Evolutionary conservation across 2,113 vertebrate species (phyloP).

Genomic region (Sialia sialis): DNA sequence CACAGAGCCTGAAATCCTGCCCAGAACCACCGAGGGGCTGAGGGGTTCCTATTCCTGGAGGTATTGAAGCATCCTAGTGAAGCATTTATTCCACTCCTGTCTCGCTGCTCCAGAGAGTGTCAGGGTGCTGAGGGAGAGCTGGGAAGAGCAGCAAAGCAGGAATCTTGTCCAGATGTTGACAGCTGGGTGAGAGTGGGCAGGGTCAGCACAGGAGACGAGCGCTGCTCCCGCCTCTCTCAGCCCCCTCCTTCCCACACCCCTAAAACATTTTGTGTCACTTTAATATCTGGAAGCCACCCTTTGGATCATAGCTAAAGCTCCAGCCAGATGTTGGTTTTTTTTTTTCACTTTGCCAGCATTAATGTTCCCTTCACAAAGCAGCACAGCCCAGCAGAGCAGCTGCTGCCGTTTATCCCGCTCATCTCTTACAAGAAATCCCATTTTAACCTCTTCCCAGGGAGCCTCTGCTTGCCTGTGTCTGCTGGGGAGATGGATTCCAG

Average conservation of each 20-base stretch:
- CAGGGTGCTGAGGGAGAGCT: background rate
- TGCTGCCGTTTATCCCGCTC: background rate
- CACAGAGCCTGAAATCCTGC: rapidly evolving
- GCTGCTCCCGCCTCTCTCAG: background rate
- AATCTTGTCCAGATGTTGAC: background rate
- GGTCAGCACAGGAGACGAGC: background rate
- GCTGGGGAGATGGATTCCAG: background rate
- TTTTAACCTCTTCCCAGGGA: background rate
- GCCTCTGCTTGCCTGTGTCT: background rate
- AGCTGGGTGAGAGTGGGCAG: background rate
- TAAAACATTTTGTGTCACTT: background rate
- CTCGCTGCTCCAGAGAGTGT: background rate
- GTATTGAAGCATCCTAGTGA: rapidly evolving
- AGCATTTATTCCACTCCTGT: background rate
- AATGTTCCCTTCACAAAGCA: background rate
- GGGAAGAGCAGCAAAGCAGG: background rate
- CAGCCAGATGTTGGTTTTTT: background rate
- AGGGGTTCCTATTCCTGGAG: background rate
- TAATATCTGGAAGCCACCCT: background rate
- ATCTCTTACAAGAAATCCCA: background rate
- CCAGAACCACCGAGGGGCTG: rapidly evolving
- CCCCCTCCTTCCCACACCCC: background rate
- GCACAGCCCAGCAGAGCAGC: background rate
- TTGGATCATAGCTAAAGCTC: slow-evolving; percentile 9
- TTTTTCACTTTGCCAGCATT: background rate